Percentiles rank a stretch among this genome's conserved stretches.
Evolutionary conservation across 2,888 invertebrate species (phyloP).

Genomic region (Lamellibrachia columna): DNA sequence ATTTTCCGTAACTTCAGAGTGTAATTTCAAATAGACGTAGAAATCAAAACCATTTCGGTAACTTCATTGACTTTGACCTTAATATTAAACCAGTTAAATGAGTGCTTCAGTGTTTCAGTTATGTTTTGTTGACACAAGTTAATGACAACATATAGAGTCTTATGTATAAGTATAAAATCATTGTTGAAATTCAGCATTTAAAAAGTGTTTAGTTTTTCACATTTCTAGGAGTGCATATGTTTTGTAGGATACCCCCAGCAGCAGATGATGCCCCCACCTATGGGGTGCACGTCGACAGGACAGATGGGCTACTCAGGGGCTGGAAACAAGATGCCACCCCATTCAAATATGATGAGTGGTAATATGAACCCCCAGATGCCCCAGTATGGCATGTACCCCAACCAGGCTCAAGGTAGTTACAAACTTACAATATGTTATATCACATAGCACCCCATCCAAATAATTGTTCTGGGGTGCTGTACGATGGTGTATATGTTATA

Average conservation of each 20-base stretch:
- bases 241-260: slow-evolving; percentile 71
- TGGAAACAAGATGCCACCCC: not conserved
- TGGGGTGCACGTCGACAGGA: slow-evolving; percentile 39
- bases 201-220: not conserved
- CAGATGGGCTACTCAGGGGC: not conserved
- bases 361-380: slow-evolving; percentile 11
- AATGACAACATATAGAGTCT: not conserved
- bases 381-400: not conserved
- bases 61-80: no score
- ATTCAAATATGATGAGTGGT: not conserved
- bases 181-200: not conserved
- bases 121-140: no score
- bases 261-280: slow-evolving; percentile 73
- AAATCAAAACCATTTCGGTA: no score
- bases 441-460: no score
- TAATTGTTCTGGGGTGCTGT: no score
- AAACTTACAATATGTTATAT: no score
- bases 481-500: no score
- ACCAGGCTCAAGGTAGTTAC: not conserved
- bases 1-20: no score
- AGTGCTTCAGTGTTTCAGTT: no score
- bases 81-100: no score
- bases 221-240: not conserved
- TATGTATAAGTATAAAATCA: not conserved
- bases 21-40: no score